Conservation (phyloP, 2,888 invertebrate species). For the Plebejus argus region DNA sequence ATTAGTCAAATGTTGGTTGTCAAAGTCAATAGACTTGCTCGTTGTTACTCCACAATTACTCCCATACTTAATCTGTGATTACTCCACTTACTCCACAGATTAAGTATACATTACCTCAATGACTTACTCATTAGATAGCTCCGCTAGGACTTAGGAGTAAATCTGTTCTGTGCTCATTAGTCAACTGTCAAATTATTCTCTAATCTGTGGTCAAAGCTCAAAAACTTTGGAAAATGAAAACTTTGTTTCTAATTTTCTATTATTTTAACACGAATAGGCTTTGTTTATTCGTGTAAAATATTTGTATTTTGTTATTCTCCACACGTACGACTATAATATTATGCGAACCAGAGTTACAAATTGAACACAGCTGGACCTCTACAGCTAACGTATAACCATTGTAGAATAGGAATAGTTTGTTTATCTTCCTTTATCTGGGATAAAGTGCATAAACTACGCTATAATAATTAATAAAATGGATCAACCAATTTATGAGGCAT, state of each 20-base stretch:
- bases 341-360: neutral
- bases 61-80: too few relatives aligned
- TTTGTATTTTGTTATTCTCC: neutral
- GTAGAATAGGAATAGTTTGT: neutral
- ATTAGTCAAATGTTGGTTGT: neutral
- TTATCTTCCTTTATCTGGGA: neutral
- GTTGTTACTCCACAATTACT: too few relatives aligned
- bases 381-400: neutral
- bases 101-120: too few relatives aligned
- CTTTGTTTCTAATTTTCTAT: too few relatives aligned
- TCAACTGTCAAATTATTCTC: neutral
- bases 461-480: slow-evolving; percentile 53
- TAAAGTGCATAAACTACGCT: neutral
- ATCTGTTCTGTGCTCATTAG: too few relatives aligned
- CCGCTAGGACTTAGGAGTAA: too few relatives aligned
- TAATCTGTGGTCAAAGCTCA: neutral
- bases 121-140: too few relatives aligned
- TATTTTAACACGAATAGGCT: neutral
- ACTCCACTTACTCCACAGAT: too few relatives aligned
- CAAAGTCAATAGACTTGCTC: too few relatives aligned
- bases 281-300: neutral
- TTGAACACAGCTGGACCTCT: neutral
- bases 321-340: neutral
- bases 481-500: slow-evolving; percentile 62
- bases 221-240: neutral